Evolutionary conservation across 2,797 vertebrate genomes (phyloP), one percentile per base, ranked within the genome.

Genomic region (Geotria australis): DNA sequence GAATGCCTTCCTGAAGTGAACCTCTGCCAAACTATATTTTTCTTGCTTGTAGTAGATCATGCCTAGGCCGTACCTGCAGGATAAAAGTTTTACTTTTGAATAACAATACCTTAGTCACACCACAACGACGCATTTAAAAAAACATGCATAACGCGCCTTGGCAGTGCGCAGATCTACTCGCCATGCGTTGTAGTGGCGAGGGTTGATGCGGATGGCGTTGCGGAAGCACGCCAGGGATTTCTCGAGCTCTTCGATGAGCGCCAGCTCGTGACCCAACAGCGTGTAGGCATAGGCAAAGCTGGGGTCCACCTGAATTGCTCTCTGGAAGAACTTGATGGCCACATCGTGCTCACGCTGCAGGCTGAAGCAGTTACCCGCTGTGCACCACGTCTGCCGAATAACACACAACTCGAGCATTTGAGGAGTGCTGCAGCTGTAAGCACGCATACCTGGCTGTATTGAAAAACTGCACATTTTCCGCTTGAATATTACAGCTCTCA

Each of bases 41-140:
- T 96, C 89, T 68, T 96, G 89, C 64, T 96, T 96, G 71, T 88
- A 95, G 71, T 96, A 96, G 68, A 96, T 94, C 85, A 96, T 94
- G 62, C 89, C 89, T 70, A 95, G 72, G 48, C 89, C 89, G 13
- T 94, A 96, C 89, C 89, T 96, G 68, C 56, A 48, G 10, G 46
- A n/a, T 46, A 7, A 59, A 8, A 57, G 53, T 38, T 15, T 11
- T 14, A 51, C 6, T 15, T 59, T 10, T 47, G 68, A 68, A 57
- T 58, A 64, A 13, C 68, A 66, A 62, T 65, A 60, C 47, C 13
- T 58, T 6, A 58, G 38, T 38, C 24, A 38, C 24, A 38, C 24
- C 24, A 24, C 24, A 38, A 38, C 24, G 5, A 38, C 24, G 38
- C 24, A 38, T 38, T 38, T 38, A 38, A 38, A 24, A 38, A 38